Conservation (phyloP, 2,113 vertebrate species). For the Mus spicilegus region DNA sequence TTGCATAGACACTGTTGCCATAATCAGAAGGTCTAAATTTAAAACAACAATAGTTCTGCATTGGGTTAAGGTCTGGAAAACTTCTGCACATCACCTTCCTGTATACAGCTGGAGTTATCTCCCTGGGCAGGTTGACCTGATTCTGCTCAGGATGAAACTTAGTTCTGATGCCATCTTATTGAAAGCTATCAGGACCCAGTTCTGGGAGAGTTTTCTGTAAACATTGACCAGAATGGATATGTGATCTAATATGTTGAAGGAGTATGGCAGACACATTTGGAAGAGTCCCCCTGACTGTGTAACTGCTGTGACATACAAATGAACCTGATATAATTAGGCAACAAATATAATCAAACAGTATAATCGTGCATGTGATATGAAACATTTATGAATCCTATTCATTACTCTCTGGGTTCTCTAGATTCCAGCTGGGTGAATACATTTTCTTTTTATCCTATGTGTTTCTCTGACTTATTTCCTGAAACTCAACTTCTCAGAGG, state of each 20-base stretch:
- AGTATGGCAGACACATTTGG: rapidly evolving
- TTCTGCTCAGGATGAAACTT: neutral
- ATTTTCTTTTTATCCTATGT: neutral
- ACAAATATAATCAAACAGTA: neutral
- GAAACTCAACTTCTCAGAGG: neutral
- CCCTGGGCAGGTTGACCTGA: too few species aligned
- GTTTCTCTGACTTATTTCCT: neutral
- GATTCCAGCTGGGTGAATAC: neutral
- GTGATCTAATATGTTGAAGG: rapidly evolving
- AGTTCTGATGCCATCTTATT: neutral
- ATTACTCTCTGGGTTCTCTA: neutral
- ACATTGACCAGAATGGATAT: too few species aligned
- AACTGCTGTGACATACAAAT: too few species aligned
- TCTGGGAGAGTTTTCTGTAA: neutral
- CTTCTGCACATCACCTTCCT: neutral
- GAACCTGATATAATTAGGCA: neutral
- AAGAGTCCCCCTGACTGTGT: too few species aligned
- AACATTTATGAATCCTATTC: neutral
- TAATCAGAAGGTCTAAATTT: neutral
- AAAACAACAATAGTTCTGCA: neutral
- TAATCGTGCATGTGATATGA: neutral
- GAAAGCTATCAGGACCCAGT: rapidly evolving
- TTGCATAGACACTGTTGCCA: neutral
- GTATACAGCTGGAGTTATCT: neutral
- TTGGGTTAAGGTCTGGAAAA: neutral